Percentiles rank a stretch among this genome's conserved stretches.
phyloP scores from a whole-genome alignment of 1,140 invertebrate species.

The Caerostris extrusa region DNA sequence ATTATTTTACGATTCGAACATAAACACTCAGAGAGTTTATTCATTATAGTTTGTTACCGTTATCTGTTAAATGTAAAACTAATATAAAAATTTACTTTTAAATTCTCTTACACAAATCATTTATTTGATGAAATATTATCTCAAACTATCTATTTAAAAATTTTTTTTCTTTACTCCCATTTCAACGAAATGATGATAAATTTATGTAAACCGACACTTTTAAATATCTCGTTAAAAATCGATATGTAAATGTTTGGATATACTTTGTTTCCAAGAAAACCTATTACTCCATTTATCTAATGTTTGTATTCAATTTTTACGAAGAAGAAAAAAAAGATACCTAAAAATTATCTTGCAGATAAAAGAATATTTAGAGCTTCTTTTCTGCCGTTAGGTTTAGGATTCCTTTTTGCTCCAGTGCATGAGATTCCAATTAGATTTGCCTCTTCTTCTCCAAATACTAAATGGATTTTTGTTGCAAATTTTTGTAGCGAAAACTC shows the following conservation, averaged over 20 bases:
- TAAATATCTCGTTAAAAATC: not conserved
- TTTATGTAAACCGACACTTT: not conserved
- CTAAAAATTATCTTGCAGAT: not conserved
- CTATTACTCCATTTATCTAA: not conserved
- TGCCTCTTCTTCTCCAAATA: not conserved
- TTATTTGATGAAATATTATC: not conserved
- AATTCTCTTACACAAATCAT: not conserved
- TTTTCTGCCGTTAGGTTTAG: not conserved
- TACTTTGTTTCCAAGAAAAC: not conserved
- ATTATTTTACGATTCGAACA: too few species aligned
- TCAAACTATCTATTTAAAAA: not conserved
- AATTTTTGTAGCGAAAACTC: not conserved
- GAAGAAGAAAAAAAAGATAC: too few species aligned
- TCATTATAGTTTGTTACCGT: too few species aligned
- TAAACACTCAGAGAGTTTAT: too few species aligned
- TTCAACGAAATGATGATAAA: not conserved
- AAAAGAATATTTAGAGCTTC: not conserved
- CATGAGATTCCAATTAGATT: slow-evolving; percentile 1
- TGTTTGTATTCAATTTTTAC: not conserved
- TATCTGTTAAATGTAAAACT: too few species aligned
- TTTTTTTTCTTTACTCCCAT: not conserved
- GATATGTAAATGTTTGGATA: not conserved
- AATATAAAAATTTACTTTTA: not conserved
- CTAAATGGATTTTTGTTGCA: slow-evolving; percentile 1
- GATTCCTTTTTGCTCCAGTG: not conserved